Evolutionary conservation across 2,113 vertebrate species (phyloP), one percentile per base, ranked within the genome.

Genomic region (Gopherus evgoodei): DNA sequence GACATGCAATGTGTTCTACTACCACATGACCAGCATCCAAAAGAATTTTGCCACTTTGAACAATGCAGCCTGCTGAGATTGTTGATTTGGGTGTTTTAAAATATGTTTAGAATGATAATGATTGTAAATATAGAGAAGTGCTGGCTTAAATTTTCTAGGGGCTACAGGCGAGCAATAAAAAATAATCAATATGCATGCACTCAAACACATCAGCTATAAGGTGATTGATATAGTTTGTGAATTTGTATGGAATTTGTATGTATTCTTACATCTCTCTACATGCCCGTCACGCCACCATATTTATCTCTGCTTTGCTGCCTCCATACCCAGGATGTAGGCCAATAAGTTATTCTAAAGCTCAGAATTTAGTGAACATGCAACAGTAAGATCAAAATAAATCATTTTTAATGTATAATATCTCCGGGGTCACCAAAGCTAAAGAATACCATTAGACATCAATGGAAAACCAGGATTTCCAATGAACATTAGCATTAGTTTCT

Each of bases 371-470:
- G 49, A 75, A 53, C 21, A 3, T 29, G 44, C 25, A 89, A 76
- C 57, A 52, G 16, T 35, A 91, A 95, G 83, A 93, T 12, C 81
- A 87, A 92, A 89, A 92, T 81, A 84, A 90, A 83, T 44, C 90
- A 56, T 80, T 92, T 88, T 83, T 81, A 93, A 57, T 52, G 90
- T 27, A 1, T 1, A 83, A 89, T 83, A n/a, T 21, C 62, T 76
- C 89, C 44, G 35, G 87, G 72, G 83, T 88, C 89, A 50, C 89
- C 84, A 91, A 83, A 89, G 2, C 47, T 10, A 81, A 0, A 38
- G 78, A 90, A 84, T 0, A 89, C 31, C 78, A 83, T 27, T 76
- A 44, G 38, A 85, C 54, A 76, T 44, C 24, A 25, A 57, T 93
- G 84, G 86, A 85, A 69, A 84, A 81, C 44, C 7, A 56, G 44